Evolutionary conservation across 2,113 vertebrate genomes (phyloP).

Genomic region (Catharus fuscescens): DNA sequence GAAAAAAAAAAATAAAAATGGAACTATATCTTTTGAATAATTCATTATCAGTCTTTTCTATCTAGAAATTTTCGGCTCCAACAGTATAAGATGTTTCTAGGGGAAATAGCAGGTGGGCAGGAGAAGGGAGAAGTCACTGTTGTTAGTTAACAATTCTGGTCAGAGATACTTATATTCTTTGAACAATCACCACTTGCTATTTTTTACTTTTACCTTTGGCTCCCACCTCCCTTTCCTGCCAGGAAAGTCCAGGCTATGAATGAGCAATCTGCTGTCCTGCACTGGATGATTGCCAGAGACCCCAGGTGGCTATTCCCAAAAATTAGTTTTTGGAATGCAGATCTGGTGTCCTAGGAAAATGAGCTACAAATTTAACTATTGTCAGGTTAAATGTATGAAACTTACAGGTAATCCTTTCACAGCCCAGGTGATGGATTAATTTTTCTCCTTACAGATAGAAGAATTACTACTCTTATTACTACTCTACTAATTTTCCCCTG

Average conservation of each 20-base stretch:
- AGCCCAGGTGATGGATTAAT: background rate
- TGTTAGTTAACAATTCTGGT: background rate
- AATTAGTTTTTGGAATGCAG: background rate
- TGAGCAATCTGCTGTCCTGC: background rate
- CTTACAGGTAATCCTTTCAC: background rate
- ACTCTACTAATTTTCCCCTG: background rate
- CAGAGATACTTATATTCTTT: background rate
- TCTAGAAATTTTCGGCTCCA: background rate
- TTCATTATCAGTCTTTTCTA: background rate
- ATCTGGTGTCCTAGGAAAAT: background rate
- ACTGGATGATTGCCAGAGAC: background rate
- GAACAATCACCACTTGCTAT: background rate
- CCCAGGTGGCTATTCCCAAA: background rate
- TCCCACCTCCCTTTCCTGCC: background rate
- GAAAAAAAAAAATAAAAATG: background rate
- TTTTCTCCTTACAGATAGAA: background rate
- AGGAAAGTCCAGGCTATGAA: background rate
- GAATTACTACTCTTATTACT: background rate
- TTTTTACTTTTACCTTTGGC: background rate
- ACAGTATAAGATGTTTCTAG: background rate
- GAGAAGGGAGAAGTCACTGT: background rate
- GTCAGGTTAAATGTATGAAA: background rate
- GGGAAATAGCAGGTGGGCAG: background rate
- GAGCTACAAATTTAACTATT: background rate
- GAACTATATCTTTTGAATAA: background rate